Percentiles rank a stretch among this genome's conserved stretches.
These are phyloP conservation scores for Nemopilema nomurai DNA, from an alignment of 30 jellyfish, hydroid and myxozoan genomes.

Conservation along the genomic window DNA sequence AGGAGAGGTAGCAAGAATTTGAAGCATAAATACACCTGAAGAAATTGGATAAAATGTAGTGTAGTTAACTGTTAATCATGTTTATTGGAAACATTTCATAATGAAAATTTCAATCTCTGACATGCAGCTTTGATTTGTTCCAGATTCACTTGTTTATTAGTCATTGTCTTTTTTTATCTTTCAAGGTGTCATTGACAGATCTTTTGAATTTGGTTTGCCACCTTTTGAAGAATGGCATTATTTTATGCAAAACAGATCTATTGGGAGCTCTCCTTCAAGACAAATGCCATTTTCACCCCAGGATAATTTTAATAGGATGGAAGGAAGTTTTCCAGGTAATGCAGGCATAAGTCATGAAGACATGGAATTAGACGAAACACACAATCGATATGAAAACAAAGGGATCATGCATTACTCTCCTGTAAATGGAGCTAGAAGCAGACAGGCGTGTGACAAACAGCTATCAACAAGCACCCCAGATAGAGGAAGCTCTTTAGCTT, in stretches of 20 bases:
- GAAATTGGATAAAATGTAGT: too few relatives aligned
- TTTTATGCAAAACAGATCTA: not conserved
- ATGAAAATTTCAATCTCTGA: too few relatives aligned
- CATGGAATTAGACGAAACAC: slow-evolving; percentile 40
- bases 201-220: slow-evolving; percentile 57
- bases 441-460: too few relatives aligned
- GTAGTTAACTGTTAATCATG: too few relatives aligned
- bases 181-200: slow-evolving; percentile 66
- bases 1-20: too few relatives aligned
- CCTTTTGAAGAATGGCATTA: slow-evolving; percentile 42
- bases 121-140: too few relatives aligned
- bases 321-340: not conserved
- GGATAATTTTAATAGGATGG: not conserved
- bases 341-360: slow-evolving; percentile 7
- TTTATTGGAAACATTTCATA: too few relatives aligned
- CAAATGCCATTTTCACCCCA: slow-evolving; percentile 4
- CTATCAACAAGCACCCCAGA: too few relatives aligned
- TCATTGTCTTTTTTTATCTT: too few relatives aligned
- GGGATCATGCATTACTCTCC: not conserved
- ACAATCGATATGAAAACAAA: not conserved
- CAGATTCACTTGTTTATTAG: too few relatives aligned
- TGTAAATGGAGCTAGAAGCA: slow-evolving; percentile 33
- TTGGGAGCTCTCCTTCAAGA: not conserved
- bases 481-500: too few relatives aligned
- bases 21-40: too few relatives aligned